These are phyloP conservation scores for Clarias gariepinus DNA, from an alignment of 2,113 vertebrate genomes.

Conservation along the genomic window DNA sequence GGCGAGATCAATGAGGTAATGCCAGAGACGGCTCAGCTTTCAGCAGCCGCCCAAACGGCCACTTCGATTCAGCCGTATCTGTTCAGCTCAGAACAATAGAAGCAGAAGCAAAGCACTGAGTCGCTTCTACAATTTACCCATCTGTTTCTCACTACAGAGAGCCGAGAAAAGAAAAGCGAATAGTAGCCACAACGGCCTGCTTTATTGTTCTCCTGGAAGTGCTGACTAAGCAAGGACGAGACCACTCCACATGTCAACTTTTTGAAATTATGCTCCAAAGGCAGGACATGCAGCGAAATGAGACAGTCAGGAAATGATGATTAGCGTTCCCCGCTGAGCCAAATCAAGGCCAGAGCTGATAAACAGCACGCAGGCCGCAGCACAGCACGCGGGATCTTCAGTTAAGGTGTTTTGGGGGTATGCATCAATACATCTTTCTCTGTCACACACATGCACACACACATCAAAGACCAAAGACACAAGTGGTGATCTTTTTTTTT, in stretches of 20 bases:
- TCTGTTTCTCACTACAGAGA: conserved; percentile 2
- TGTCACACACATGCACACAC: not conserved
- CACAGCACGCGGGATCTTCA: conserved; percentile 10
- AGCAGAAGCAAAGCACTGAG: not conserved
- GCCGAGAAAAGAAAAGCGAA: not conserved
- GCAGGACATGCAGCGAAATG: not conserved
- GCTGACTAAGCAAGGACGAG: conserved; percentile 17
- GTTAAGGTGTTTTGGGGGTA: conserved; percentile 4
- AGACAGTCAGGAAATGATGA: conserved; percentile 23
- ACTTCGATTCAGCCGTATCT: not conserved
- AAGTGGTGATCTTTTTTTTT: not conserved
- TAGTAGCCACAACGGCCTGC: not conserved
- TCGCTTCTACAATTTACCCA: not conserved
- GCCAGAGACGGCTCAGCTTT: conserved; percentile 53
- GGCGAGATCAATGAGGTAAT: conserved; percentile 60
- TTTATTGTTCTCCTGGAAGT: not conserved
- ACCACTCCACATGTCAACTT: conserved; percentile 9
- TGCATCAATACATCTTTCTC: not conserved
- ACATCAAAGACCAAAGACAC: not conserved
- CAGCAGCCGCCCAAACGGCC: conserved; percentile 12
- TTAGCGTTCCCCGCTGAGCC: conserved; percentile 9
- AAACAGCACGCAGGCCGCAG: not conserved
- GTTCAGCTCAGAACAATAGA: not conserved
- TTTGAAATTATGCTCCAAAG: conserved; percentile 15
- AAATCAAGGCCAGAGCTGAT: conserved; percentile 26